Base-by-base conservation (phyloP, 2,888 invertebrate species). In the Lepidocyrtoides sp. region DNA sequence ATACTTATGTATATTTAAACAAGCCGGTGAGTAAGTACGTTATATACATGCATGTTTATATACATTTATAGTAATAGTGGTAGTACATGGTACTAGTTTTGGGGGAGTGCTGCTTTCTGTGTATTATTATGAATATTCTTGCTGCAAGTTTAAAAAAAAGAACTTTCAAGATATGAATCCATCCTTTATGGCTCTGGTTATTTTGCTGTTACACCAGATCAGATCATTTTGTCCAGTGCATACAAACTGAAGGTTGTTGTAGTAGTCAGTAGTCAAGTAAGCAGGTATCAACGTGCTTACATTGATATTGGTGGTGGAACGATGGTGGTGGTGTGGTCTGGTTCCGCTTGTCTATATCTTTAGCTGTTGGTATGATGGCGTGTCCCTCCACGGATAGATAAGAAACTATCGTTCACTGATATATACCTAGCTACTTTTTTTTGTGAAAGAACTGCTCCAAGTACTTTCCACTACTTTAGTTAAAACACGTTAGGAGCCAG, bases 401-500 rank as follows among this genome's bases (percentile, higher is more conserved):
- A 48, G 75, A 69, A 36, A 66, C 66, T 36, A 69, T 69, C 69
- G 2, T 69, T 36, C 36, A 36, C 17, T 69, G 69, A 36, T 36
- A 69, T 32, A 69, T 36, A n/a, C 57, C 57, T 57, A 57, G 48
- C 7, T 36, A 7, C 36, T 36, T 36, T 36, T 36, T 36, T 36
- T 7, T 7, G 2, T 4, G 36, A 54, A 54, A 32, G 0, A n/a
- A 57, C 7, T 17, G 1, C 60, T 60, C 23, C 0, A 1, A 69
- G 63, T 75, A 44, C 26, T 75, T 82, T 23, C 63, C 23, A 63
- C 60, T 63, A 63, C 82, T 60, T 82, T 63, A 82, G 60, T 44
- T 36, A 72, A 82, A 90, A 48, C 72, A 63, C 89, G 89, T 84
- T 90, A 84, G 84, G 89, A 90, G 89, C 89, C 89, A 90, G 89